Evolutionary conservation across 1,140 invertebrate genomes (phyloP).

Genomic region (Drosophila littoralis): DNA sequence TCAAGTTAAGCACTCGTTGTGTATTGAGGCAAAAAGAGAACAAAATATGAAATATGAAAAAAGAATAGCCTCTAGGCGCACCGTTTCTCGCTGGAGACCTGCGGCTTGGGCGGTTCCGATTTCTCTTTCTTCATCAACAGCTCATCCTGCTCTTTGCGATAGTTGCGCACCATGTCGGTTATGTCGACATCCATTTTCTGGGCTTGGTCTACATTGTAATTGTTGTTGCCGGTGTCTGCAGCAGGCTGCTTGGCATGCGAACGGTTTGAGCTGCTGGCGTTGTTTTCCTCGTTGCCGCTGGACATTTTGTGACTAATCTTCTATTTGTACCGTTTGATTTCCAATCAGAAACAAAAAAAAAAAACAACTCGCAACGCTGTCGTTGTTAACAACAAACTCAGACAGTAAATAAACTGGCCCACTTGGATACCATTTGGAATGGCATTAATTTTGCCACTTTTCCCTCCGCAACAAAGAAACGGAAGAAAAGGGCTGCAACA

Average conservation of each 20-base stretch:
- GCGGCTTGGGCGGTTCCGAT: slow-evolving; percentile 15
- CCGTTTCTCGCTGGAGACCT: slow-evolving; percentile 55
- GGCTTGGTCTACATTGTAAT: slow-evolving; percentile 5
- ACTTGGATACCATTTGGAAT: slow-evolving; percentile 9
- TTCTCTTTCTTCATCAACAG: slow-evolving; percentile 25
- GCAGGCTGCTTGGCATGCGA: neutral
- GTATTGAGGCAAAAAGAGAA: neutral
- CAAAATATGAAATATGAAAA: neutral
- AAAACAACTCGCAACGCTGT: neutral
- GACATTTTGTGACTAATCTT: slow-evolving; percentile 40
- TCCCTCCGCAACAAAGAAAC: slow-evolving; percentile 41
- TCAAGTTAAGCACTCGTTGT: neutral
- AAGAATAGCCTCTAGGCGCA: slow-evolving; percentile 13
- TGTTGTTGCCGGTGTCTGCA: neutral
- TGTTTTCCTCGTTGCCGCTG: slow-evolving; percentile 22
- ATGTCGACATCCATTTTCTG: slow-evolving; percentile 39
- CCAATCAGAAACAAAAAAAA: neutral
- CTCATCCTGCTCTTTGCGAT: slow-evolving; percentile 56
- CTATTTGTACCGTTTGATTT: neutral
- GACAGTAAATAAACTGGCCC: neutral
- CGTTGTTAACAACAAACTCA: slow-evolving; percentile 7
- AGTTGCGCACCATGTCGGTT: slow-evolving; percentile 47
- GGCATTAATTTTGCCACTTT: neutral
- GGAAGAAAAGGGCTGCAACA: slow-evolving; percentile 36
- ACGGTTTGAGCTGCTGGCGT: slow-evolving; percentile 1